These are phyloP conservation scores for Synaphobranchus kaupii DNA, from an alignment of 2,797 vertebrate genomes.

Conservation along the genomic window DNA sequence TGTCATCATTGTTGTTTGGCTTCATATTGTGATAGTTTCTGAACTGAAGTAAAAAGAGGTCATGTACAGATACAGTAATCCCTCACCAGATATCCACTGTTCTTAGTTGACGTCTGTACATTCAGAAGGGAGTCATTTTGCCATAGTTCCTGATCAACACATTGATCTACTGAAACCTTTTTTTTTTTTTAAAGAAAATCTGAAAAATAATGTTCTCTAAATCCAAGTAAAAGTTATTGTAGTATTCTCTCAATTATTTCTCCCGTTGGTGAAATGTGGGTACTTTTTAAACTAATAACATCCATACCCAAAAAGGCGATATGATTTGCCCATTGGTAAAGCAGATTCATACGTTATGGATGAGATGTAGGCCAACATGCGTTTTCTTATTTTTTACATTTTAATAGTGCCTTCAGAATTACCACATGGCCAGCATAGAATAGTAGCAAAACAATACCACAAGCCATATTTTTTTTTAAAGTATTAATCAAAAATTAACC, in stretches of 20 bases:
- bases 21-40: not conserved
- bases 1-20: not conserved
- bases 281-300: not conserved
- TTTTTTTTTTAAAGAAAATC: not conserved
- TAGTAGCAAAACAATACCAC: not conserved
- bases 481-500: not conserved
- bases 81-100: not conserved
- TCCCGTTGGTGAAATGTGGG: not conserved
- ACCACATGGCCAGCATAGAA: not conserved
- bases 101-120: not conserved
- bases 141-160: not conserved
- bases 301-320: not conserved
- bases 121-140: not conserved
- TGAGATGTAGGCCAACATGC: not conserved
- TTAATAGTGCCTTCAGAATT: not conserved
- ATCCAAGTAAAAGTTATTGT: not conserved
- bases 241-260: not conserved
- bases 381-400: not conserved
- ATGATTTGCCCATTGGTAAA: not conserved
- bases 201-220: not conserved
- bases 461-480: not conserved
- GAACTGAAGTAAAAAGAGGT: not conserved
- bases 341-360: not conserved
- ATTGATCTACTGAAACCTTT: not conserved
- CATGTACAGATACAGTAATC: not conserved